Conservation (phyloP, 2,888 invertebrate genomes). For the Coleophora deauratella region DNA sequence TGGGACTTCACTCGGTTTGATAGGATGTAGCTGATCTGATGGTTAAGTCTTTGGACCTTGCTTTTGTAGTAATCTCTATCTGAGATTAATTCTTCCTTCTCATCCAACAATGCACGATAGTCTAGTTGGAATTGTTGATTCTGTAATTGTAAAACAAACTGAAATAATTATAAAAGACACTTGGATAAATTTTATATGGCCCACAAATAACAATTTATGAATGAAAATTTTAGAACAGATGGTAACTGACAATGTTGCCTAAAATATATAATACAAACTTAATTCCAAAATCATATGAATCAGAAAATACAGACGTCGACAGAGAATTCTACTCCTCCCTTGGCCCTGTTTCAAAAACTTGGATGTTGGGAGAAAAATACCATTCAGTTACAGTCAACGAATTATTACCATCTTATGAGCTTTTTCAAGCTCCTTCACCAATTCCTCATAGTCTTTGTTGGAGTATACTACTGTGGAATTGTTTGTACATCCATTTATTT, state of each 20-base stretch:
- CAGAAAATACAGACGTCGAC: too few relatives aligned
- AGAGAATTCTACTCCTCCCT: too few relatives aligned
- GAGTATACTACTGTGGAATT: constrained; percentile 19
- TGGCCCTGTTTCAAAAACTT: too few relatives aligned
- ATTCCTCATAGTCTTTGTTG: constrained; percentile 75
- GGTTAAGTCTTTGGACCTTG: constrained; percentile 87
- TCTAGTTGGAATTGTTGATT: constrained; percentile 84
- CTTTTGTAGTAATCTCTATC: constrained; percentile 89
- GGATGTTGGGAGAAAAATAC: too few relatives aligned
- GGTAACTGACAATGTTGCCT: too few relatives aligned
- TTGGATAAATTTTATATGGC: too few relatives aligned
- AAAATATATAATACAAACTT: too few relatives aligned
- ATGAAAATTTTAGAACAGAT: too few relatives aligned
- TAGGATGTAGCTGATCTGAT: constrained; percentile 80
- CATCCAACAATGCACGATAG: constrained; percentile 84
- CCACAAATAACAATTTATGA: too few relatives aligned
- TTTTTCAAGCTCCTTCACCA: constrained; percentile 79
- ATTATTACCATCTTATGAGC: constrained; percentile 74
- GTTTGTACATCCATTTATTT: constrained; percentile 23
- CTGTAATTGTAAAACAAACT: constrained; percentile 43
- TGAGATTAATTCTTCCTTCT: constrained; percentile 86
- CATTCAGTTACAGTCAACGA: too few relatives aligned
- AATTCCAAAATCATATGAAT: too few relatives aligned
- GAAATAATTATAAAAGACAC: not conserved
- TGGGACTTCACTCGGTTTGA: constrained; percentile 59